Evolutionary conservation across 2,797 vertebrate genomes (phyloP).

Genomic region (Nyctibius grandis): DNA sequence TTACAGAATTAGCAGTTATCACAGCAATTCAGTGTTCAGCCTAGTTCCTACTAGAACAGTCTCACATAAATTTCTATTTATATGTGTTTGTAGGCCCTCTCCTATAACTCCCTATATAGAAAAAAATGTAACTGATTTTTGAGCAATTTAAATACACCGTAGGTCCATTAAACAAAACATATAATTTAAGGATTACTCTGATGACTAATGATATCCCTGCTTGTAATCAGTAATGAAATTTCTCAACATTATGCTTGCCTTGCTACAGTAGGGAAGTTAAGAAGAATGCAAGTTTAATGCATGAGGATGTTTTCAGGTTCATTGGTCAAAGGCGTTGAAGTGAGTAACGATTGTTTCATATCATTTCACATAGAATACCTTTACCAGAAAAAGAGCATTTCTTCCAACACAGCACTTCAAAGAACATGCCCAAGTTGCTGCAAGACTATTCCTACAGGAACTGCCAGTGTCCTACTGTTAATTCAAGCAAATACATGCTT

Average conservation of each 20-base stretch:
- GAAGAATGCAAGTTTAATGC: not conserved
- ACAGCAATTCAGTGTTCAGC: not conserved
- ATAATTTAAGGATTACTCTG: not conserved
- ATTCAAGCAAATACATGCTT: not conserved
- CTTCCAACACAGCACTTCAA: not conserved
- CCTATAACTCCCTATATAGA: not conserved
- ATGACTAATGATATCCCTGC: not conserved
- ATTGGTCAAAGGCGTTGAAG: not conserved
- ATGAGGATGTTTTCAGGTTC: not conserved
- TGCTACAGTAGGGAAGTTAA: not conserved
- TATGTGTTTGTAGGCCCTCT: not conserved
- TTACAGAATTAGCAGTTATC: not conserved
- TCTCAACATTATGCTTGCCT: not conserved
- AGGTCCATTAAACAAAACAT: not conserved
- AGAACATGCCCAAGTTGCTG: not conserved
- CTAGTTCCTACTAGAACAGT: not conserved
- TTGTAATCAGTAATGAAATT: not conserved
- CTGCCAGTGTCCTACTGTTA: not conserved
- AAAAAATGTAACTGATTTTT: not conserved
- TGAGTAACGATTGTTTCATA: not conserved
- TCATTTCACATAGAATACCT: not conserved
- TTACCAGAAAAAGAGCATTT: not conserved
- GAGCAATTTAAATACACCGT: not conserved
- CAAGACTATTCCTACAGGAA: not conserved
- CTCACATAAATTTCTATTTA: not conserved